A percentile compares a stretch with the other conserved stretches of the same genome.
phyloP scores from a whole-genome alignment of 2,888 invertebrate genomes.

The Cheiracanthium punctorium region DNA sequence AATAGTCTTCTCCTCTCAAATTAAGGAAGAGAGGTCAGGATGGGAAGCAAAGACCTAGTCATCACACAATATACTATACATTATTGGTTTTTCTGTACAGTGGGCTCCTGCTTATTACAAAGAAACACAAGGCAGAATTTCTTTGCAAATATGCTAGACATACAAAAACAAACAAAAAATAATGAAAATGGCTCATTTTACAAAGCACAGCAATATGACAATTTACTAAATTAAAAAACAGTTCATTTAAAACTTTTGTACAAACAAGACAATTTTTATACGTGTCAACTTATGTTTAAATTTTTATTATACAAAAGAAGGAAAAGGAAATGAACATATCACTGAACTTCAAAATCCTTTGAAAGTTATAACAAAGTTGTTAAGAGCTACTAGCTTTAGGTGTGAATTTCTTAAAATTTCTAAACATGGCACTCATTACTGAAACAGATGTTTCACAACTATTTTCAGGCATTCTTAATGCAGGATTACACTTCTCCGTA shows the following conservation, averaged over 20 bases:
- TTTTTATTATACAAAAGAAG: constrained; percentile 1
- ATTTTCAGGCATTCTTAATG: no score
- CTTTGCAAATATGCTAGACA: neutral
- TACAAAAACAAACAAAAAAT: constrained; percentile 8
- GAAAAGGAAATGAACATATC: neutral
- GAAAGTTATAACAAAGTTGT: no score
- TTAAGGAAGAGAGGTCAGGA: constrained; percentile 35
- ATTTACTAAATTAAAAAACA: neutral
- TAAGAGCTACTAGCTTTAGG: no score
- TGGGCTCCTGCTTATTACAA: constrained; percentile 37
- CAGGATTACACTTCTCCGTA: no score
- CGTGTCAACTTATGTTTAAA: neutral
- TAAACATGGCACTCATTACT: no score
- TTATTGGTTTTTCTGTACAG: constrained; percentile 53
- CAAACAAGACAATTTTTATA: constrained; percentile 8
- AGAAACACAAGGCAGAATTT: constrained; percentile 14
- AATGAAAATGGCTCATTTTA: constrained; percentile 16
- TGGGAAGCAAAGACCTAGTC: constrained; percentile 61
- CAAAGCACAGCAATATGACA: constrained; percentile 8
- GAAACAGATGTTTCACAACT: no score
- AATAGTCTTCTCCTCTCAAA: constrained; percentile 54
- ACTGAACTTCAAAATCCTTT: constrained; percentile 11
- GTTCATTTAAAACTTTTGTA: neutral
- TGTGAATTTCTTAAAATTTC: no score
- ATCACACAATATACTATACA: constrained; percentile 61